Evolutionary conservation across 2,113 vertebrate genomes (phyloP).

Genomic region (Phyllostomus discolor): DNA sequence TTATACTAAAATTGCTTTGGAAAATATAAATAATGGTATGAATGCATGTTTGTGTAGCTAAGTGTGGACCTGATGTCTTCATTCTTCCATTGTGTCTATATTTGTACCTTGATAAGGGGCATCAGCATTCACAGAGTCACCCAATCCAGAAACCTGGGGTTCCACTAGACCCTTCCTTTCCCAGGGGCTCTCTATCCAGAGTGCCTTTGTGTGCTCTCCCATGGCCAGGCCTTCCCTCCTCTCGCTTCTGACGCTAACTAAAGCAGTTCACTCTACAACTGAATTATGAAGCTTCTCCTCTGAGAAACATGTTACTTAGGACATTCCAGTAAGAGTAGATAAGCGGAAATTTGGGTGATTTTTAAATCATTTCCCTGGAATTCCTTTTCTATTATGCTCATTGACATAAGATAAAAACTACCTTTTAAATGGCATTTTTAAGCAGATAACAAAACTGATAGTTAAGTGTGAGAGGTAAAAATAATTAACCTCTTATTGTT

Average conservation of each 20-base stretch:
- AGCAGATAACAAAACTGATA: conserved; percentile 14
- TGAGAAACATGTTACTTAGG: background rate
- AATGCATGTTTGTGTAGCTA: background rate
- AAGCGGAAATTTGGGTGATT: background rate
- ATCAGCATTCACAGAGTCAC: background rate
- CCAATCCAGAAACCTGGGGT: background rate
- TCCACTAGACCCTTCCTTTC: background rate
- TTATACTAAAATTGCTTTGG: background rate
- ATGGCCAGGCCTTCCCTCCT: background rate
- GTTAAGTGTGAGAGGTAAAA: conserved; percentile 16
- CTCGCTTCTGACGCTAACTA: background rate
- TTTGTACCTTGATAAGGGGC: background rate
- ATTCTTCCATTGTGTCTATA: background rate
- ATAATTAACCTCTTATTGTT: conserved; percentile 39
- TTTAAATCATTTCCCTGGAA: background rate
- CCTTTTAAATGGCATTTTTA: background rate
- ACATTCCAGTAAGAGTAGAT: background rate
- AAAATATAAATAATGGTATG: background rate
- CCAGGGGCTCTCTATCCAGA: background rate
- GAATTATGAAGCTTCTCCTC: background rate
- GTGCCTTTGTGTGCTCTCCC: background rate
- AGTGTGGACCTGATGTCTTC: background rate
- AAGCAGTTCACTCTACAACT: background rate
- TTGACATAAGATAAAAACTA: background rate
- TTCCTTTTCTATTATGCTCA: conserved; percentile 19